Conservation (phyloP, 1,140 invertebrate species). For the Lethrus apterus region DNA sequence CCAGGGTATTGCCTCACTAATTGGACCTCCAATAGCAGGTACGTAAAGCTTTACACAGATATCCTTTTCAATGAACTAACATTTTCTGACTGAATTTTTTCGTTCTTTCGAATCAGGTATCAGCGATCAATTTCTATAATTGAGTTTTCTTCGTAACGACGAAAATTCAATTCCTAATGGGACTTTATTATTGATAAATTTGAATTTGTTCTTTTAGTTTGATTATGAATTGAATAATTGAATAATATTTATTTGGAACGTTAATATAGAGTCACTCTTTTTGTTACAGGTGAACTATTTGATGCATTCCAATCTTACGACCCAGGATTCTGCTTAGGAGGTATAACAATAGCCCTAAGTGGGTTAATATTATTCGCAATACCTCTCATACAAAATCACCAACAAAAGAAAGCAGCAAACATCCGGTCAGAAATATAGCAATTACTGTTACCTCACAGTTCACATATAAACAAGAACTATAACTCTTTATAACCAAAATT, state of each 20-base stretch:
- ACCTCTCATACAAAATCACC: slow-evolving; percentile 62
- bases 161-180: too few species aligned
- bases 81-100: slow-evolving; percentile 1
- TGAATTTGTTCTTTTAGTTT: too few species aligned
- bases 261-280: too few species aligned
- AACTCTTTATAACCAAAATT: too few species aligned
- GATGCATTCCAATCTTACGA: slow-evolving; percentile 72
- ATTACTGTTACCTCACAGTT: slow-evolving; percentile 23
- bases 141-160: too few species aligned
- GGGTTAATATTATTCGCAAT: slow-evolving; percentile 84
- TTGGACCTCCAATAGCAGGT: slow-evolving; percentile 86
- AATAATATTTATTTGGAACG: too few species aligned
- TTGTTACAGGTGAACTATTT: slow-evolving; percentile 66
- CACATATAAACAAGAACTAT: background rate
- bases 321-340: slow-evolving; percentile 76
- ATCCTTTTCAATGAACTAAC: background rate
- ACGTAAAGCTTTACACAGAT: slow-evolving; percentile 27
- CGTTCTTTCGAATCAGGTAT: too few species aligned
- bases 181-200: too few species aligned
- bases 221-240: too few species aligned
- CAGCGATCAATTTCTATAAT: too few species aligned
- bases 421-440: slow-evolving; percentile 28
- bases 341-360: slow-evolving; percentile 73
- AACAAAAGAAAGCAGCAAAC: slow-evolving; percentile 22
- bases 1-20: slow-evolving; percentile 83